phyloP scores from a whole-genome alignment of 1,140 invertebrate genomes.

The Globodera rostochiensis region DNA sequence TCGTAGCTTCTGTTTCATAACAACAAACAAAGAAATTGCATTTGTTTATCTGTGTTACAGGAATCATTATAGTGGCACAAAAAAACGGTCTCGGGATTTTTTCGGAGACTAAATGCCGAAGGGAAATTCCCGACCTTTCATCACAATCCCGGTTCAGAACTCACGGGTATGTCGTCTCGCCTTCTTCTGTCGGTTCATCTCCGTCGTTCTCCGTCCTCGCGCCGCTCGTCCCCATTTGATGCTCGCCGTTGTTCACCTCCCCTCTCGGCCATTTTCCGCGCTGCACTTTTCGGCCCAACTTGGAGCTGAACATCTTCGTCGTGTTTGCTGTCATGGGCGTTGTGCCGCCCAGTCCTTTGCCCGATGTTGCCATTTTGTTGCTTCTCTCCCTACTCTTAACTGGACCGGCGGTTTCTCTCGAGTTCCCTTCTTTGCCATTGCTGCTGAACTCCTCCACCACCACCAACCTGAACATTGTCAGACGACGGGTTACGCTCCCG shows the following conservation, averaged over 20 bases:
- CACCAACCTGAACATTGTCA: conserved; percentile 7
- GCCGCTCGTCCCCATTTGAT: not conserved
- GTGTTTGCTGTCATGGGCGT: not conserved
- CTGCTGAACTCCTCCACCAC: not conserved
- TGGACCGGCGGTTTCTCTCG: not conserved
- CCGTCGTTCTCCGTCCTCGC: not conserved
- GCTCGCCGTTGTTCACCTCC: not conserved
- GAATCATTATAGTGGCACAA: not conserved
- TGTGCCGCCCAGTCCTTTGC: not conserved
- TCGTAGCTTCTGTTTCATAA: conserved; percentile 18
- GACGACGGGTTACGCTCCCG: not conserved
- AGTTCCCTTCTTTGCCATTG: not conserved
- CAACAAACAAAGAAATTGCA: conserved; percentile 8
- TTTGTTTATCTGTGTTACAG: no score
- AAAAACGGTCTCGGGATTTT: no score
- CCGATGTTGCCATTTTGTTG: not conserved
- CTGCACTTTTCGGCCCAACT: conserved; percentile 13
- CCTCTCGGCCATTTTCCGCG: not conserved
- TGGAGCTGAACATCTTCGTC: conserved; percentile 19
- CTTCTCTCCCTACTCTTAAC: not conserved
- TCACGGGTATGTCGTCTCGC: not conserved
- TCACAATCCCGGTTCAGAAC: not conserved
- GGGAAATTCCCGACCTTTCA: no score
- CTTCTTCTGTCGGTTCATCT: not conserved
- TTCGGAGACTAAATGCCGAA: no score